phyloP scores from a whole-genome alignment of 2,888 invertebrate species.

The Hecatera dysodea region DNA sequence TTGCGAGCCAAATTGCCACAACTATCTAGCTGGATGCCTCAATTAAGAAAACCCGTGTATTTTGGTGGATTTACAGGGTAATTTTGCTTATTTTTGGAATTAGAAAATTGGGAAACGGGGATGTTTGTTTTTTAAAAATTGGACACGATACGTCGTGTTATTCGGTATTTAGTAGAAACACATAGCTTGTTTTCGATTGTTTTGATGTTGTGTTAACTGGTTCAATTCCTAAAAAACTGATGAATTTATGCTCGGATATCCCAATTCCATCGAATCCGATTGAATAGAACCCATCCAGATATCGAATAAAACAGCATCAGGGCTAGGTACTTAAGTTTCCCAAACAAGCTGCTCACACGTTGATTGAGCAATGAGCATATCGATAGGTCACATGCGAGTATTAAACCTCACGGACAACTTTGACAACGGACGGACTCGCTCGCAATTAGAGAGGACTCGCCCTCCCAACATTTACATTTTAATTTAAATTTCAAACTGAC shows the following conservation, averaged over 20 bases:
- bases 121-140: background rate
- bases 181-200: background rate
- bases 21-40: slow-evolving; percentile 54
- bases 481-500: slow-evolving; percentile 90
- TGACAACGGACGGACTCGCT: slow-evolving; percentile 83
- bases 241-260: background rate
- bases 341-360: slow-evolving; percentile 31
- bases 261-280: too few species aligned
- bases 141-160: background rate
- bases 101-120: background rate
- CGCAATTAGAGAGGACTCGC: slow-evolving; percentile 85
- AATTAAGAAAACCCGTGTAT: slow-evolving; percentile 53
- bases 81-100: slow-evolving; percentile 15
- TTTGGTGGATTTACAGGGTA: slow-evolving; percentile 25
- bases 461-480: slow-evolving; percentile 89
- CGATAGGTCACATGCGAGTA: slow-evolving; percentile 70
- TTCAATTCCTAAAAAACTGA: slow-evolving; percentile 1
- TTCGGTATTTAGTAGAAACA: background rate
- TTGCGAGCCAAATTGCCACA: slow-evolving; percentile 67
- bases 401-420: slow-evolving; percentile 76
- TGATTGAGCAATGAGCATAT: slow-evolving; percentile 49
- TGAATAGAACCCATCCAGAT: background rate
- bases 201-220: background rate
- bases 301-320: slow-evolving; percentile 1
- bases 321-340: slow-evolving; percentile 23